phyloP scores from a whole-genome alignment of 2,888 invertebrate species.

The Chaetogeoica ovagalla region DNA sequence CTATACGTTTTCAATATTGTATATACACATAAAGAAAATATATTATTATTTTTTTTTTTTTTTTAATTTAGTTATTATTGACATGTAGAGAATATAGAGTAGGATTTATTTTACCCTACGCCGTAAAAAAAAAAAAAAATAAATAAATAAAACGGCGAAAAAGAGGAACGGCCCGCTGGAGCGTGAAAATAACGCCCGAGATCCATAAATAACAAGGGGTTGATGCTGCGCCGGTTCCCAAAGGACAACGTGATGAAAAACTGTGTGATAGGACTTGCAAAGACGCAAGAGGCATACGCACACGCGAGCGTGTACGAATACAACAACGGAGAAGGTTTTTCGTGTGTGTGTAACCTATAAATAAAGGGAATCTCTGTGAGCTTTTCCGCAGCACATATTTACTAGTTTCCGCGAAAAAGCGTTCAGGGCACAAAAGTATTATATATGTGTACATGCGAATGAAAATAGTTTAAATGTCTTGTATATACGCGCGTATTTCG shows the following conservation, averaged over 20 bases:
- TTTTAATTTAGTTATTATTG: conserved; percentile 50
- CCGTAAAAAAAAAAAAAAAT: too few relatives aligned
- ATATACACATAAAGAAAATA: not conserved
- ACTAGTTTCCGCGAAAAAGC: conserved; percentile 25
- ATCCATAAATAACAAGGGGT: conserved; percentile 54
- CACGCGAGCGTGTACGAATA: not conserved
- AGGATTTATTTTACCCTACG: conserved; percentile 45
- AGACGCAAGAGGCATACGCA: conserved; percentile 54
- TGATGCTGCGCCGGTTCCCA: conserved; percentile 56
- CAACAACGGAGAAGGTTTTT: not conserved
- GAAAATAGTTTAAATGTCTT: conserved; percentile 7
- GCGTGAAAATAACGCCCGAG: conserved; percentile 52
- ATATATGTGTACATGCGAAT: not conserved
- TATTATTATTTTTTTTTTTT: conserved; percentile 5
- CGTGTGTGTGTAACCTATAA: conserved; percentile 21
- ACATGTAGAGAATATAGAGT: conserved; percentile 39
- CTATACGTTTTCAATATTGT: not conserved
- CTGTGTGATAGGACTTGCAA: conserved; percentile 58
- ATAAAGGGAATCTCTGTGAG: conserved; percentile 44
- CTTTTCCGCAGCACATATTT: conserved; percentile 34
- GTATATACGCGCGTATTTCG: not conserved
- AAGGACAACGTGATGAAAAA: conserved; percentile 59
- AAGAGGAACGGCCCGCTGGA: conserved; percentile 48
- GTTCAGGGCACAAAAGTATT: not conserved
- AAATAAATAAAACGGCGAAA: conserved; percentile 52